Evolutionary conservation across 2,888 invertebrate species (phyloP), one percentile per base, ranked within the genome.

Genomic region (Drosophila neotestacea): DNA sequence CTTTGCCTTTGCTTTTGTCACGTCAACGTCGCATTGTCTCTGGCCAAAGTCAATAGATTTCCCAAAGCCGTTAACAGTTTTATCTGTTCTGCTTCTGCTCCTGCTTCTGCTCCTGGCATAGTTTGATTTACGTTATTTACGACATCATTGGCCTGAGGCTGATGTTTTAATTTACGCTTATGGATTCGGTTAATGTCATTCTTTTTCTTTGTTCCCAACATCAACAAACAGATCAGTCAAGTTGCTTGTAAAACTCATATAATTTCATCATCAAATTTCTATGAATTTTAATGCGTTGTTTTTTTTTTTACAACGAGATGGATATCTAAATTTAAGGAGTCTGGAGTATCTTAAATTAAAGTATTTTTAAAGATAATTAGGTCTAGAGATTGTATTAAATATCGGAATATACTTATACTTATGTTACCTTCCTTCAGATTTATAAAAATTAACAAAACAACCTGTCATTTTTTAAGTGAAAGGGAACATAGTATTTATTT

Each of bases 41-140:
- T 52, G 69, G 56, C 64, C 72, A 69, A 70, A 89, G 89, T 89
- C 87, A 87, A 85, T 88, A 77, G 76, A 77, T 73, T 79, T 81
- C 71, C 67, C 70, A 72, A 73, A 69, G 67, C 76, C 75, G 71
- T 76, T 82, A 79, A 82, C 79, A 81, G 83, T 79, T 79, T 78
- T 67, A 74, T 55, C 64, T 74, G 55, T 50, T 4, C 39, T 41
- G 27, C 64, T 63, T 4, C 38, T 58, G 36, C 50, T 59, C 4
- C 32, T 70, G 62, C 59, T 56, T 7, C 41, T 55, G 34, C 52
- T 56, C 2, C 36, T 72, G 64, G 47, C 58, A 47, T 67, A 64
- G 73, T 73, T 68, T 77, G 73, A 77, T 73, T 76, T 73, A 65
- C 78, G 42, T 82, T 68, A 71, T 82, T 82, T 84, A 81, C 87